phyloP scores from a whole-genome alignment of 2,888 invertebrate species.

The Caenorhabditis parvicauda region DNA sequence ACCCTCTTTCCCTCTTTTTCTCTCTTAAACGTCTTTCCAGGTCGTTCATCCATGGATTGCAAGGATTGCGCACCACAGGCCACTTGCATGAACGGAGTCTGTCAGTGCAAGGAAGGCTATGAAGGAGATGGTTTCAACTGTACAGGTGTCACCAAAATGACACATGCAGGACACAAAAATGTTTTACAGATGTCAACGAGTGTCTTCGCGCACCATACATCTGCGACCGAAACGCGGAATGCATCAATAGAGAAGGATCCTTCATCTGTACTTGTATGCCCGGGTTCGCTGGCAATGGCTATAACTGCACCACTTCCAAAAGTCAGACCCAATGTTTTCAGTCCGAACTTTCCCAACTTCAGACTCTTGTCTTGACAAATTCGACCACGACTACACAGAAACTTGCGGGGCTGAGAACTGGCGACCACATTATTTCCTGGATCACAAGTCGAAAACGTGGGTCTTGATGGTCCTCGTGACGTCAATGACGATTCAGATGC shows the following conservation, averaged over 20 bases:
- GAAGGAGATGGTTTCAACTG: conserved; percentile 58
- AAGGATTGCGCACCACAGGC: conserved; percentile 45
- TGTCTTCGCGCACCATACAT: conserved; percentile 42
- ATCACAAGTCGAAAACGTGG: conserved; percentile 47
- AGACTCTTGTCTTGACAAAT: conserved; percentile 57
- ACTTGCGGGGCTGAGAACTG: conserved; percentile 51
- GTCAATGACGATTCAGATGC: conserved; percentile 14
- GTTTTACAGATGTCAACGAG: conserved; percentile 51
- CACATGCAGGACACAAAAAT: neutral
- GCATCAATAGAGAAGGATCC: conserved; percentile 49
- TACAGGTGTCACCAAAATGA: conserved; percentile 33
- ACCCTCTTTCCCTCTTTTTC: too few species aligned
- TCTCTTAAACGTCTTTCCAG: conserved; percentile 9
- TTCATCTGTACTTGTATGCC: conserved; percentile 52
- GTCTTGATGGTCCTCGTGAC: neutral
- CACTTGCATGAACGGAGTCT: conserved; percentile 46
- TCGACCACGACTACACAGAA: conserved; percentile 48
- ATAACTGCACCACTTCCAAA: conserved; percentile 48
- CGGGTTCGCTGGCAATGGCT: conserved; percentile 59
- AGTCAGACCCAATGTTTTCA: conserved; percentile 37
- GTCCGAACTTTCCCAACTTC: neutral
- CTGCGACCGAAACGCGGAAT: conserved; percentile 55
- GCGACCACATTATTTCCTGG: conserved; percentile 52
- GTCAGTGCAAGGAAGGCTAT: conserved; percentile 53
- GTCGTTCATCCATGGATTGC: conserved; percentile 48